Evolutionary conservation across 2,888 invertebrate species (phyloP), one percentile per base, ranked within the genome.

Genomic region (Gari tellinella): DNA sequence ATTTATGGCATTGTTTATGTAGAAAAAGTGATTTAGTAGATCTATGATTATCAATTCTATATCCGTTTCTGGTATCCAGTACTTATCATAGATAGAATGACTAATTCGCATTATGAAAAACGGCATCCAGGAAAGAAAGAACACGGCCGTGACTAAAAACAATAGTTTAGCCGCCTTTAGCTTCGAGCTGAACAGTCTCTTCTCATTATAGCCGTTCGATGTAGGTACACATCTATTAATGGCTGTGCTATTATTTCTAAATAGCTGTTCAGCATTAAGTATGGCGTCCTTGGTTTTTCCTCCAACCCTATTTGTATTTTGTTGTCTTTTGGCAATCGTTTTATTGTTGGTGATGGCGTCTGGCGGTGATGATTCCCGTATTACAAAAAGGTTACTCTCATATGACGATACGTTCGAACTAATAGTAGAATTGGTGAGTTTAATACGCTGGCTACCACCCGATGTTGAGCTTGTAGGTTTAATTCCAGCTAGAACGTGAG

Each of bases 91-190:
- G 1, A 68, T 2, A 0, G 72, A 41, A 4, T 53, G 21, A 26
- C 45, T 43, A 10, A 82, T 40, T 10, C 73, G 37, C 25, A 81
- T 26, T 0, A 83, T 46, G 37, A 75, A 74, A 45, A 82, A 82
- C 0, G 84, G 84, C 55, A 79, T 31, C 81, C 81, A 84, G 0
- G 81, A 81, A 0, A 81, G 41, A 37, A 84, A 65, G 43, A 78
- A 84, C 7, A 81, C 76, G 0, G 64, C 61, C 10, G 82, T 82
- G 0, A 84, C 84, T 1, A 77, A 48, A 49, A 81, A 80, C n/a
- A 84, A 45, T 3, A 84, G 68, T 51, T 81, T 82, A 0, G 84
- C 73, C 23, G 84, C 79, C 60, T 82, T 82, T 0, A 75, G 58
- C 23, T 65, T 51, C 14, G 56, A 21, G n/a, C 31, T 46, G 23